Evolutionary conservation across 2,797 vertebrate species (phyloP), one percentile per base, ranked within the genome.

Genomic region (Acrocephalus scirpaceus): DNA sequence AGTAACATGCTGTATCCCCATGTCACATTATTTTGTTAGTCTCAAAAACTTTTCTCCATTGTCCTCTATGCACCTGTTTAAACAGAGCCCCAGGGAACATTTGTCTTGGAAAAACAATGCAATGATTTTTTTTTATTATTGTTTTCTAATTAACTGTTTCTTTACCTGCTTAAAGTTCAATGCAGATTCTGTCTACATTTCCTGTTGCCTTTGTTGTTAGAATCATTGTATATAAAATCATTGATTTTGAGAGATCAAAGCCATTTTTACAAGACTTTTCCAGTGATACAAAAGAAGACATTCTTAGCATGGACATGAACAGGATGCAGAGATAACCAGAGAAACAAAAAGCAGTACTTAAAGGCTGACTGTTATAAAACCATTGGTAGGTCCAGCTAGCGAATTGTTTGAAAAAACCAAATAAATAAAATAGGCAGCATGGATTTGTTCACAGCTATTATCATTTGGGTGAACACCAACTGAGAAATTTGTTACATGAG

Each of bases 61-160:
- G 10, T 91, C 26, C 25, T 76, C 79, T 57, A 25, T 64, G 54
- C 69, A 83, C 53, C 71, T 91, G 83, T 94, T 95, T 57, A 93
- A 96, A 87, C 57, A 92, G 73, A 92, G 53, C 45, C 9, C 4
- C 4, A 22, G 66, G 76, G 70, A 91, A 44, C 58, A 34, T 83
- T 88, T 16, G 30, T 80, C 44, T 78, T 88, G 51, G 47, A 73
- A 79, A 92, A 92, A 74, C 40, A 93, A 87, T 75, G 32, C 6
- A 30, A 29, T 48, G 2, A 14, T 50, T 88, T 73, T 36, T 62
- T 34, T 32, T 13, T 8, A 34, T 53, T 56, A 47, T 30, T 88
- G 16, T 76, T 87, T 93, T 94, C 58, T 90, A 32, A 61, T 79
- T 86, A 93, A 92, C 71, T 44, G 13, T 81, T 94, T 58, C 62